Percentiles rank a stretch among this genome's conserved stretches.
phyloP scores from a whole-genome alignment of 2,797 vertebrate species.

The Sitta carolinensis region DNA sequence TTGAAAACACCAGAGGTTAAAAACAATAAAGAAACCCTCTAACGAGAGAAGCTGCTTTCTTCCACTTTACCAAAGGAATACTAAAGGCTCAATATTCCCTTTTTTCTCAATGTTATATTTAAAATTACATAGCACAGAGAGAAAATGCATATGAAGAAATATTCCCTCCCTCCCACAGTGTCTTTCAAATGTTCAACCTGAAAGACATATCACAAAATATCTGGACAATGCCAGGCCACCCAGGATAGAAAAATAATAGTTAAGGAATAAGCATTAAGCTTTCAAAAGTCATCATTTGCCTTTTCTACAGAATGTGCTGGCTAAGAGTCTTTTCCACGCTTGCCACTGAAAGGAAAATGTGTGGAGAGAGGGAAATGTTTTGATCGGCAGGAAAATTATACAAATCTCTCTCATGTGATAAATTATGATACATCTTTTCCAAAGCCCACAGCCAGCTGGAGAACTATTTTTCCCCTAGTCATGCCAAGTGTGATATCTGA shows the following conservation, averaged over 20 bases:
- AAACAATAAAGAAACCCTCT: not conserved
- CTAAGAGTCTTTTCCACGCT: conserved; percentile 7
- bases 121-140: not conserved
- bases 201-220: not conserved
- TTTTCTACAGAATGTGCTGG: conserved; percentile 11
- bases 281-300: conserved; percentile 7
- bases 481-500: conserved; percentile 50
- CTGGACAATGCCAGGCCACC: not conserved
- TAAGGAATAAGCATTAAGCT: conserved; percentile 17
- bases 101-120: not conserved
- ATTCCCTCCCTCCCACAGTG: not conserved
- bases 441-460: conserved; percentile 60
- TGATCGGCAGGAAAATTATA: conserved; percentile 49
- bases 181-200: not conserved
- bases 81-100: not conserved
- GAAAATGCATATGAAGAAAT: not conserved
- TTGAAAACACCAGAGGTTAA: not conserved
- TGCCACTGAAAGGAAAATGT: not conserved
- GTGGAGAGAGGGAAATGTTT: conserved; percentile 48
- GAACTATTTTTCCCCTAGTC: conserved; percentile 42
- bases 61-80: not conserved
- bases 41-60: not conserved
- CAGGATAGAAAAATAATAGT: not conserved
- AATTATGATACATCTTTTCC: conserved; percentile 66
- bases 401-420: conserved; percentile 55